These are phyloP conservation scores for Meteorus cinctellus DNA, from an alignment of 2,888 invertebrate genomes.

Conservation along the genomic window DNA sequence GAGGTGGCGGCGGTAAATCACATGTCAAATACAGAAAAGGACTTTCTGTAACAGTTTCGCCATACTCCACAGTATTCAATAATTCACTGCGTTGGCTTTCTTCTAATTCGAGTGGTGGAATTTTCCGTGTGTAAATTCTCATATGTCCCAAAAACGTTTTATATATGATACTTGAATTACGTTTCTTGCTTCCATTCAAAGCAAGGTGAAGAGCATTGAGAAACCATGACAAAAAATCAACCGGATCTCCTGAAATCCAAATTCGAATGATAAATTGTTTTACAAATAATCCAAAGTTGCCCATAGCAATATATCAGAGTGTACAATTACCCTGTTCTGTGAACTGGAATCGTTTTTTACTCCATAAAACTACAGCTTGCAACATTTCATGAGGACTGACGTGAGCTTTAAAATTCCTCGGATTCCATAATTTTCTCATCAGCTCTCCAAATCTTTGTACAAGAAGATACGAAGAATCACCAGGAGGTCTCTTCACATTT, in stretches of 20 bases:
- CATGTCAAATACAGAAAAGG: constrained; percentile 98
- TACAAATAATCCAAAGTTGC: not conserved
- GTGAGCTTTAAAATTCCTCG: constrained; percentile 98
- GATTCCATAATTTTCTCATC: constrained; percentile 98
- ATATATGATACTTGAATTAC: constrained; percentile 93
- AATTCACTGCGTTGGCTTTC: constrained; percentile 90
- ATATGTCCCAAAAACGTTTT: constrained; percentile 95
- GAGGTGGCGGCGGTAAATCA: constrained; percentile 96
- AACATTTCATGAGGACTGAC: constrained; percentile 99
- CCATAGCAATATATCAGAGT: not conserved
- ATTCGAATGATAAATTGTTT: not conserved
- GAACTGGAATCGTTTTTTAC: constrained; percentile 97
- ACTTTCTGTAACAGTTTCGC: constrained; percentile 89
- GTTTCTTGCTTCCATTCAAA: constrained; percentile 92
- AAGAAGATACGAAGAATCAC: constrained; percentile 93
- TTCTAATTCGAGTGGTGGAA: constrained; percentile 93
- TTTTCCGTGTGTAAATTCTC: constrained; percentile 92
- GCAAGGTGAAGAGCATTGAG: constrained; percentile 96
- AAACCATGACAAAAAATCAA: constrained; percentile 99
- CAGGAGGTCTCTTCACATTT: constrained; percentile 92
- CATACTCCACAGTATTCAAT: constrained; percentile 88
- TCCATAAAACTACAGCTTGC: constrained; percentile 97
- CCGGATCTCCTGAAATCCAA: constrained; percentile 84
- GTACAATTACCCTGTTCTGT: constrained; percentile 90
- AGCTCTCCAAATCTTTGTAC: constrained; percentile 96